Percentiles rank a stretch among this genome's conserved stretches.
Conservation (phyloP, 1,140 invertebrate species). For the Leptopilina boulardi region DNA sequence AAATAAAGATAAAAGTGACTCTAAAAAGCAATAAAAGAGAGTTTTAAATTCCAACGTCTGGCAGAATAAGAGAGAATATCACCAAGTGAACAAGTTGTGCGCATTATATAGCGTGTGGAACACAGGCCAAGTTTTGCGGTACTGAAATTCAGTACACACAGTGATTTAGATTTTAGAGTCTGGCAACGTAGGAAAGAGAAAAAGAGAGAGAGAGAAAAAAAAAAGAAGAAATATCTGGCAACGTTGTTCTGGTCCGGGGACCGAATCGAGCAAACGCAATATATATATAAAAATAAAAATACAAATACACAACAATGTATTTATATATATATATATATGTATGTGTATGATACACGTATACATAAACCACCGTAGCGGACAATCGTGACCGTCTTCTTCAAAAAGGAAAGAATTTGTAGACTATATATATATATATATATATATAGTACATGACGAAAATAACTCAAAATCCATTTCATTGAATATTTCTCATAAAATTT, state of each 20-base stretch:
- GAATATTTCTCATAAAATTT: not conserved
- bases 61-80: not conserved
- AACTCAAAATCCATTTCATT: not conserved
- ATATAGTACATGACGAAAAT: not conserved
- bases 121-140: not conserved
- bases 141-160: not conserved
- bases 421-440: not conserved
- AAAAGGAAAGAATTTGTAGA: not conserved
- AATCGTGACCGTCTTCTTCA: not conserved
- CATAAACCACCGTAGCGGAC: not conserved
- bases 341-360: not conserved
- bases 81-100: not conserved
- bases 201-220: not conserved
- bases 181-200: not conserved
- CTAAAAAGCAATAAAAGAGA: not conserved
- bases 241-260: not conserved
- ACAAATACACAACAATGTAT: too few species aligned
- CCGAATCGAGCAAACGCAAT: not conserved
- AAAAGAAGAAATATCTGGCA: constrained; percentile 1
- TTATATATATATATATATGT: not conserved
- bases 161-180: not conserved
- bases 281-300: too few species aligned
- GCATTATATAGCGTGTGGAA: not conserved
- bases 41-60: not conserved
- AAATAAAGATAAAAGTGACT: not conserved